A percentile compares a stretch with the other conserved stretches of the same genome.
Conservation (phyloP, 2,888 invertebrate species). For the Helicoverpa assulta region DNA sequence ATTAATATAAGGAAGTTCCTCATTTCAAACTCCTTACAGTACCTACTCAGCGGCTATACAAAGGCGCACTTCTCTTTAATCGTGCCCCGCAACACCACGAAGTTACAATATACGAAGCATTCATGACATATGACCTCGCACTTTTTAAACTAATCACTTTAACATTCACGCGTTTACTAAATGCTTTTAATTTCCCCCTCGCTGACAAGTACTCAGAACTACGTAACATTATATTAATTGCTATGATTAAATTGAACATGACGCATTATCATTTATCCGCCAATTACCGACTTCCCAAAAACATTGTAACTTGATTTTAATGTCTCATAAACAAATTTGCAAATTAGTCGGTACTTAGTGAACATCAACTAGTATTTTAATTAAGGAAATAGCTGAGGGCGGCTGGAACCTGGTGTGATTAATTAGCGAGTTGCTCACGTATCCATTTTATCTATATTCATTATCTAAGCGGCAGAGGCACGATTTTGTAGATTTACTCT, state of each 20-base stretch:
- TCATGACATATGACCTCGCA: constrained; percentile 51
- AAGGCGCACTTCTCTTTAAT: constrained; percentile 4
- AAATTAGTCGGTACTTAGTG: constrained; percentile 58
- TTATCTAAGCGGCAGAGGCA: constrained; percentile 82
- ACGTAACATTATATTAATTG: constrained; percentile 20
- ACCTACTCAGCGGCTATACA: neutral
- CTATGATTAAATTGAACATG: constrained; percentile 27
- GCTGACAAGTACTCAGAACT: constrained; percentile 22
- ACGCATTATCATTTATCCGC: constrained; percentile 15
- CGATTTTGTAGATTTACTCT: constrained; percentile 80
- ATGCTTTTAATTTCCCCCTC: constrained; percentile 44
- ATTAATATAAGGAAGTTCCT: neutral
- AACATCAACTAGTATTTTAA: constrained; percentile 75
- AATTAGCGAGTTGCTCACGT: constrained; percentile 80
- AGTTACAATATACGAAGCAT: constrained; percentile 29
- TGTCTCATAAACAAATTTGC: constrained; percentile 64
- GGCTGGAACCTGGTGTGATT: constrained; percentile 72
- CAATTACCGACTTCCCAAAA: constrained; percentile 35
- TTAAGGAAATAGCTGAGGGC: constrained; percentile 75
- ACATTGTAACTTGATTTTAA: constrained; percentile 53
- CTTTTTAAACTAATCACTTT: constrained; percentile 50
- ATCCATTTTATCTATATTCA: constrained; percentile 77
- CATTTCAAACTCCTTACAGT: constrained; percentile 10
- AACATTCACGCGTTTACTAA: constrained; percentile 35
- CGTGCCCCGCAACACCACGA: constrained; percentile 45